These are phyloP conservation scores for Hippasteria phrygiana DNA, from an alignment of 53 echinoderm and acorn worm genomes.

Conservation along the genomic window DNA sequence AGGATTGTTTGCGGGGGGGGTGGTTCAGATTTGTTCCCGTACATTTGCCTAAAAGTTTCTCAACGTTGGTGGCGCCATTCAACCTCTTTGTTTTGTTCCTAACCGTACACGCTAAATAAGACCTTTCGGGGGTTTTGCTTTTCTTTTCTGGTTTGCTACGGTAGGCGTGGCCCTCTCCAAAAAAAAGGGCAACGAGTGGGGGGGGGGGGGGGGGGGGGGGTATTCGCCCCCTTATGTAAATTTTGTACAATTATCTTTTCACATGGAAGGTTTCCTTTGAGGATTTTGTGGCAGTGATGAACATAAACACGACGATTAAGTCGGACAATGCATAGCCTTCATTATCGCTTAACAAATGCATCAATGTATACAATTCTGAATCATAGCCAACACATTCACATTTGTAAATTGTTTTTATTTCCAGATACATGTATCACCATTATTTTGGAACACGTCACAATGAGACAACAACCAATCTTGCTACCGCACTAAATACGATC, in stretches of 20 bases:
- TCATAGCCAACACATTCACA: not conserved
- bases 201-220: no score
- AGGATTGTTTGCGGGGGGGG: not conserved
- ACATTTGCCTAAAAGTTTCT: no score
- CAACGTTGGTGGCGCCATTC: no score
- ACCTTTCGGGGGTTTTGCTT: no score
- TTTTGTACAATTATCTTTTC: not conserved
- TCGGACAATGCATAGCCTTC: slow-evolving; percentile 35
- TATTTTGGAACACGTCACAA: slow-evolving; percentile 9
- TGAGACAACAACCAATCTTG: not conserved
- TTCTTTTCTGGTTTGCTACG: no score
- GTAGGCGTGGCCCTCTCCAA: no score
- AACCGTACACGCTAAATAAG: no score
- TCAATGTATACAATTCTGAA: not conserved
- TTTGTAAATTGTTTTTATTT: slow-evolving; percentile 5
- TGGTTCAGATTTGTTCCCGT: not conserved
- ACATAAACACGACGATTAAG: not conserved
- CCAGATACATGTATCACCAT: not conserved
- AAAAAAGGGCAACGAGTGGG: no score
- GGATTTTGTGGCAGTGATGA: slow-evolving; percentile 24
- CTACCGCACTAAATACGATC: not conserved
- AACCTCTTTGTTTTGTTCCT: no score
- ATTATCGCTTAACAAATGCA: not conserved
- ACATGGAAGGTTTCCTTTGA: not conserved
- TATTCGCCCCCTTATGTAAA: no score